Percentiles rank a stretch among this genome's conserved stretches.
These are phyloP conservation scores for Pseudomyrmex gracilis DNA, from an alignment of 1,140 invertebrate genomes.

Conservation along the genomic window DNA sequence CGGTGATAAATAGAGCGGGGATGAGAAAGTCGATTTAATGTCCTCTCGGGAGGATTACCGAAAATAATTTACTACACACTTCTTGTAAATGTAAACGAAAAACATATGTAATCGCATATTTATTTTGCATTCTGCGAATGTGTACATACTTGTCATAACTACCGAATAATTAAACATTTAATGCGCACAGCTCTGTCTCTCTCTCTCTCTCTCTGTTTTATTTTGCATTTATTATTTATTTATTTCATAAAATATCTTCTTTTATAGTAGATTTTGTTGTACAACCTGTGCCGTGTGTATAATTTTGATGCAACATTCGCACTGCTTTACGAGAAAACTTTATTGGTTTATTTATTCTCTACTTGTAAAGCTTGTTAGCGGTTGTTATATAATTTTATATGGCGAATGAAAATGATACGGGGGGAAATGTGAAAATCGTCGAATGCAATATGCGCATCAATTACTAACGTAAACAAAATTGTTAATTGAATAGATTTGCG, in stretches of 20 bases:
- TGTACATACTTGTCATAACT: not conserved
- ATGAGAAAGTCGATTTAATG: slow-evolving; percentile 12
- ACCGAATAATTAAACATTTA: slow-evolving; percentile 17
- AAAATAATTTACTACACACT: not conserved
- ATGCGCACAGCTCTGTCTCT: not conserved
- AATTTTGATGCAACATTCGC: slow-evolving; percentile 7
- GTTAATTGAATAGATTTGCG: slow-evolving; percentile 29
- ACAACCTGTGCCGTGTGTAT: not conserved
- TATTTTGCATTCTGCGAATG: not conserved
- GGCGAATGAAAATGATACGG: not conserved
- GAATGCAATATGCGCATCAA: not conserved
- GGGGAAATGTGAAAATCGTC: slow-evolving; percentile 8
- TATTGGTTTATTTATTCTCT: not conserved
- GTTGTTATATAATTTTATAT: not conserved
- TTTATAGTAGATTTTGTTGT: not conserved
- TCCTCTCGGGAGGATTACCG: not conserved
- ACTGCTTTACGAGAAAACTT: not conserved
- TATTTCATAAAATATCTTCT: not conserved
- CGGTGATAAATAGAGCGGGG: not conserved
- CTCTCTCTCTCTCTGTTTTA: not conserved
- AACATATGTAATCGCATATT: slow-evolving; percentile 17
- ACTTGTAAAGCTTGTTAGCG: slow-evolving; percentile 12
- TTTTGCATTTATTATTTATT: not conserved
- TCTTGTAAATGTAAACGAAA: not conserved
- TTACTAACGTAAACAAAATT: slow-evolving; percentile 17